Evolutionary conservation across 2,113 vertebrate genomes (phyloP).

Genomic region (Nibea albiflora): DNA sequence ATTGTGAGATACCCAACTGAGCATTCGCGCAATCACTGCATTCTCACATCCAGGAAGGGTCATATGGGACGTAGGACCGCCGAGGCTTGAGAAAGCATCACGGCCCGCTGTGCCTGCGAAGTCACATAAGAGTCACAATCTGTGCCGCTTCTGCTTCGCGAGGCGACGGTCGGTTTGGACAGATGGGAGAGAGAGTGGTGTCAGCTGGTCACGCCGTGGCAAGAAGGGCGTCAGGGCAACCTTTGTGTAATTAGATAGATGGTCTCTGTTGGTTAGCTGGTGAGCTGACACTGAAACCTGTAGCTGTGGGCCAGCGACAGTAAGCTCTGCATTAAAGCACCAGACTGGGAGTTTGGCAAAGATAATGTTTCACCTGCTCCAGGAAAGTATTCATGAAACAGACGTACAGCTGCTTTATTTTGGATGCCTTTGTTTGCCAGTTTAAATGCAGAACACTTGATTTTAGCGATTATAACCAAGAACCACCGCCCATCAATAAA

Average conservation of each 20-base stretch:
- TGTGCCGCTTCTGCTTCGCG: conserved; percentile 70
- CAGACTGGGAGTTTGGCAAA: background rate
- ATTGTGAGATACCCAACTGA: conserved; percentile 71
- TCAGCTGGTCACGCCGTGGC: conserved; percentile 66
- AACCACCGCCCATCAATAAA: background rate
- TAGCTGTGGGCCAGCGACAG: conserved; percentile 16
- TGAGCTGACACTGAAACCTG: conserved; percentile 58
- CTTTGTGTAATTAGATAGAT: conserved; percentile 64
- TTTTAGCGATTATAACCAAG: background rate
- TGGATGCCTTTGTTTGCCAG: background rate
- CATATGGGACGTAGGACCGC: conserved; percentile 63
- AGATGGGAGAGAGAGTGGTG: conserved; percentile 71
- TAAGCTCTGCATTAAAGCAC: conserved; percentile 1
- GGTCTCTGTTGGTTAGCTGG: conserved; percentile 35
- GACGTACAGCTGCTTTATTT: background rate
- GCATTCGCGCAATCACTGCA: conserved; percentile 41
- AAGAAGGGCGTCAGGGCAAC: conserved; percentile 52
- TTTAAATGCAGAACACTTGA: background rate
- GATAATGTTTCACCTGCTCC: background rate
- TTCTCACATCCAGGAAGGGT: conserved; percentile 60
- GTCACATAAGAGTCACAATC: conserved; percentile 79
- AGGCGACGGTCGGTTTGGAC: conserved; percentile 41
- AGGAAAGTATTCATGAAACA: background rate
- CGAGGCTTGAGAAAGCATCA: conserved; percentile 40
- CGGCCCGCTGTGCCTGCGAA: conserved; percentile 72